Conservation (phyloP, 2,797 vertebrate species). For the Helarctos malayanus region DNA sequence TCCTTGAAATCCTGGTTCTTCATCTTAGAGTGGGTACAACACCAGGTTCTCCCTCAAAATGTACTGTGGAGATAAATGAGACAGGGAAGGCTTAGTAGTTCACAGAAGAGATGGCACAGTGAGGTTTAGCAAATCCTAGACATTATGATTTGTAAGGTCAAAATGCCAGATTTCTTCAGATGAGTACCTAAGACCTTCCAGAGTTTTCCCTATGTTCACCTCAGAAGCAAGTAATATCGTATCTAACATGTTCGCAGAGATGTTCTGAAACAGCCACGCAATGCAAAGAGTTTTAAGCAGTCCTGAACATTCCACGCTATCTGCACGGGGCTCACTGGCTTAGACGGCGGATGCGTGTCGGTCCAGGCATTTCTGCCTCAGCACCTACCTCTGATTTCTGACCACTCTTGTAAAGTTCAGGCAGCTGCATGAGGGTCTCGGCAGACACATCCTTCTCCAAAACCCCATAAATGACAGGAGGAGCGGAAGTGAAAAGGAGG, state of each 20-base stretch:
- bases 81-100: background rate
- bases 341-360: accelerated
- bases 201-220: background rate
- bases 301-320: background rate
- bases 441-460: slow-evolving; percentile 94
- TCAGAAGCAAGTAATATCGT: background rate
- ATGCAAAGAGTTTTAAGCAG: background rate
- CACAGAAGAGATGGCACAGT: background rate
- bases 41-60: background rate
- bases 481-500: slow-evolving; percentile 96
- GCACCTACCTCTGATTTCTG: slow-evolving; percentile 92
- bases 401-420: slow-evolving; percentile 92
- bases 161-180: background rate
- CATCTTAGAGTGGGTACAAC: background rate
- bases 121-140: background rate
- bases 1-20: background rate
- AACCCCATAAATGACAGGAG: slow-evolving; percentile 95
- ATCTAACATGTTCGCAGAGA: background rate
- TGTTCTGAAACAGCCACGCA: background rate
- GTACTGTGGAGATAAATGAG: background rate
- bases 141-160: background rate
- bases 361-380: background rate
- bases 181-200: background rate
- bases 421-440: slow-evolving; percentile 90
- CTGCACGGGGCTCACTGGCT: no score